Base-by-base conservation (phyloP, 2,888 invertebrate genomes). In the Folsomia candida region DNA sequence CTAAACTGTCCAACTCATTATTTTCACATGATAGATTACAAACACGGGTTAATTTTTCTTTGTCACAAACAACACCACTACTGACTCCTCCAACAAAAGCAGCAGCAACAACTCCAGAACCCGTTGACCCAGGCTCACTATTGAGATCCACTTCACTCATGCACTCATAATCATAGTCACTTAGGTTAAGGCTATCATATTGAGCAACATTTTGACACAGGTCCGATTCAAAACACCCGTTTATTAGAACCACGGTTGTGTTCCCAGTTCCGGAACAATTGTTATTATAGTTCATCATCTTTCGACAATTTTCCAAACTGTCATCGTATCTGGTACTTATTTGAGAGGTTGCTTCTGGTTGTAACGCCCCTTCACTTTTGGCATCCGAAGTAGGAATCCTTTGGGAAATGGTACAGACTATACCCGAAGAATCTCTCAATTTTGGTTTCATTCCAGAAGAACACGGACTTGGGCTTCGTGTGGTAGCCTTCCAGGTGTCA, bases 1-100 rank as follows among this genome's bases (percentile, higher is more conserved):
- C 89, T 78, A 89, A 84, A 75, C 89, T 88, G 78, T 89, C 89
- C 87, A 89, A 87, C 82, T 89, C 89, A 74, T 80, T 80, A 9
- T 80, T 37, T 37, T 37, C 80, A 1, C 71, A 70, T 18, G 69
- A 70, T n/a, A 68, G 70, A 62, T 73, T 71, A 68, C 69, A 73
- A 66, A 4, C 47, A 22, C 62, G 62, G 68, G 64, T 68, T 28
- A 69, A 72, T 69, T 75, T 77, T 54, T 57, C 65, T 51, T 71
- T 71, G 51, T 67, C 62, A n/a, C 24, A 14, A 29, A 37, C 26
- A 22, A 4, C n/a, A 29, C 47, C 24, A 18, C 20, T 14, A 60
- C 20, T 29, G 11, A n/a, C 9, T 25, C 18, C 3, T 1, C 14
- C 29, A 14, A n/a, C 26, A 18, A 2, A 11, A 26, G 20, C 26